Conservation (phyloP, 2,797 vertebrate genomes). For the Coilia nasus region DNA sequence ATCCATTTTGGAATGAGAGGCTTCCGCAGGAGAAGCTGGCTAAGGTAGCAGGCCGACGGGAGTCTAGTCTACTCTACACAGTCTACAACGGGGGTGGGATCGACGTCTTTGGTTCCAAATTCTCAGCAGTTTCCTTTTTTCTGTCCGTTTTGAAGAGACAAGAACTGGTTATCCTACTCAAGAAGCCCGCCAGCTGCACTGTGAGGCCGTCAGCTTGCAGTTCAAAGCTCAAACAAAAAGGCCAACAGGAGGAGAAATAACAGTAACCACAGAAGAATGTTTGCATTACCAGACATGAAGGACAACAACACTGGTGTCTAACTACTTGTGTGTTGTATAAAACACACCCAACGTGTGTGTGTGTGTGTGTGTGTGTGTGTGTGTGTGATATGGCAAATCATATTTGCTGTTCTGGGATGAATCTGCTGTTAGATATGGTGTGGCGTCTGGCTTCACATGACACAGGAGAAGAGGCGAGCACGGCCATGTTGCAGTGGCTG, state of each 20-base stretch:
- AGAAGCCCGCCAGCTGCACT: slow-evolving; percentile 59
- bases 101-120: slow-evolving; percentile 75
- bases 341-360: slow-evolving; percentile 3
- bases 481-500: not conserved
- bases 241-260: not conserved
- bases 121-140: slow-evolving; percentile 58
- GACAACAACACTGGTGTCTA: not conserved
- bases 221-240: slow-evolving; percentile 46
- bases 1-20: slow-evolving; percentile 69
- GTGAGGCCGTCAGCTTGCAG: slow-evolving; percentile 43
- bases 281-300: slow-evolving; percentile 36
- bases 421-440: slow-evolving; percentile 62
- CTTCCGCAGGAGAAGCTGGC: slow-evolving; percentile 52
- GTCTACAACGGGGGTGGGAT: slow-evolving; percentile 39
- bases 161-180: slow-evolving; percentile 3
- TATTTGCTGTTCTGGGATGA: not conserved
- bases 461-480: not conserved
- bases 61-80: slow-evolving; percentile 50
- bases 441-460: slow-evolving; percentile 45
- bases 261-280: slow-evolving; percentile 61
- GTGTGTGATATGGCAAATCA: not conserved
- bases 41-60: slow-evolving; percentile 57
- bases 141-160: slow-evolving; percentile 39
- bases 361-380: no score
- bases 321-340: not conserved